Conservation (phyloP, 2,797 vertebrate species). For the Botia kubotai region DNA sequence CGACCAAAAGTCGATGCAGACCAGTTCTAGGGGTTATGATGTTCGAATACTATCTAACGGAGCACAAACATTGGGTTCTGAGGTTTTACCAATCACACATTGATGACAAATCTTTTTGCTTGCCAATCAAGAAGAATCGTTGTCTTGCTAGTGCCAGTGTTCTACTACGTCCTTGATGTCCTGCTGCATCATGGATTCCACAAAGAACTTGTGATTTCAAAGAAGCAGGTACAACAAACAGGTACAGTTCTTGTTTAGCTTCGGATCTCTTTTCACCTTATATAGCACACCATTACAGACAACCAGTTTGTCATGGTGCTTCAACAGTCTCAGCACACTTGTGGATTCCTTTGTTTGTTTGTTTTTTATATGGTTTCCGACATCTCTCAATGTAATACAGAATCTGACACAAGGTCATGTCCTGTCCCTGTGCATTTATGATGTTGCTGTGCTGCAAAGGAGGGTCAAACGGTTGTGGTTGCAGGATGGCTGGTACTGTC, state of each 20-base stretch:
- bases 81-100: constrained; percentile 34
- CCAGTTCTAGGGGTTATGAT: constrained; percentile 7
- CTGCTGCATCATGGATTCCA: constrained; percentile 32
- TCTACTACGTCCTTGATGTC: constrained; percentile 19
- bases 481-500: neutral
- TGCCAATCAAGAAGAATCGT: constrained; percentile 18
- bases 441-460: neutral
- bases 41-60: constrained; percentile 2
- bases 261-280: neutral
- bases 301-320: neutral
- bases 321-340: neutral
- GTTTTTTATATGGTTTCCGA: neutral
- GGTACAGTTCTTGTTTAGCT: constrained; percentile 1
- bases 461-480: neutral
- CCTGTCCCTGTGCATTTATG: neutral
- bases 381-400: neutral
- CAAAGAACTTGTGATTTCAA: constrained; percentile 30
- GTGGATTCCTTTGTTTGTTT: neutral
- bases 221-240: constrained; percentile 18
- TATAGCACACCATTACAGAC: neutral
- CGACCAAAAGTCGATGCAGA: constrained; percentile 45
- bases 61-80: constrained; percentile 28
- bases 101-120: constrained; percentile 6
- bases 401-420: neutral
- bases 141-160: constrained; percentile 24